These are phyloP conservation scores for Baronia brevicornis DNA, from an alignment of 2,888 invertebrate genomes.

Conservation along the genomic window DNA sequence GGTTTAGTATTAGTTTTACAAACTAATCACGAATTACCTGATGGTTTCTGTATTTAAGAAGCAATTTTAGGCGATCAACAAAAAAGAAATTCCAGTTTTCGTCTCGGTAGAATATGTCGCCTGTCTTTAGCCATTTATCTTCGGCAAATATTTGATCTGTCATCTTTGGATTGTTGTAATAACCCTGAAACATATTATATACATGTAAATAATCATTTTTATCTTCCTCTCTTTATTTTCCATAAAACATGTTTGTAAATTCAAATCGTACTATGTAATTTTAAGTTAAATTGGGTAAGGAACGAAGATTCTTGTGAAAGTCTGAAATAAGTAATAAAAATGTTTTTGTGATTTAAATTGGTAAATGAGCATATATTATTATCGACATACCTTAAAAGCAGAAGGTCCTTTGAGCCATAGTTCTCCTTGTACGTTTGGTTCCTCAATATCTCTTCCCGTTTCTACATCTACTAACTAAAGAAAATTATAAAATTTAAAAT, in stretches of 20 bases:
- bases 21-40: conserved; percentile 40
- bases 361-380: too few species aligned
- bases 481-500: not conserved
- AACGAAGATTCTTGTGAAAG: too few species aligned
- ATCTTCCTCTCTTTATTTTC: too few species aligned
- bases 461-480: conserved; percentile 53
- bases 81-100: conserved; percentile 62
- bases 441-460: conserved; percentile 39
- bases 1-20: too few species aligned
- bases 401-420: conserved; percentile 49
- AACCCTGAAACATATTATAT: conserved; percentile 54
- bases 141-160: conserved; percentile 53
- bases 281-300: too few species aligned
- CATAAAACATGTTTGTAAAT: too few species aligned
- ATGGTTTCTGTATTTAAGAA: conserved; percentile 65
- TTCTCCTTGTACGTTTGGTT: conserved; percentile 54
- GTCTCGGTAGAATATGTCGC: conserved; percentile 68
- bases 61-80: conserved; percentile 67
- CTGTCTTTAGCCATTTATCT: conserved; percentile 68
- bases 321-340: too few species aligned
- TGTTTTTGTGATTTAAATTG: too few species aligned
- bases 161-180: conserved; percentile 53
- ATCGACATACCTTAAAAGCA: conserved; percentile 34
- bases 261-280: too few species aligned
- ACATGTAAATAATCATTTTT: too few species aligned